Percentiles rank a stretch among this genome's conserved stretches.
Conservation (phyloP, 2,113 vertebrate species). For the Geococcyx californianus region DNA sequence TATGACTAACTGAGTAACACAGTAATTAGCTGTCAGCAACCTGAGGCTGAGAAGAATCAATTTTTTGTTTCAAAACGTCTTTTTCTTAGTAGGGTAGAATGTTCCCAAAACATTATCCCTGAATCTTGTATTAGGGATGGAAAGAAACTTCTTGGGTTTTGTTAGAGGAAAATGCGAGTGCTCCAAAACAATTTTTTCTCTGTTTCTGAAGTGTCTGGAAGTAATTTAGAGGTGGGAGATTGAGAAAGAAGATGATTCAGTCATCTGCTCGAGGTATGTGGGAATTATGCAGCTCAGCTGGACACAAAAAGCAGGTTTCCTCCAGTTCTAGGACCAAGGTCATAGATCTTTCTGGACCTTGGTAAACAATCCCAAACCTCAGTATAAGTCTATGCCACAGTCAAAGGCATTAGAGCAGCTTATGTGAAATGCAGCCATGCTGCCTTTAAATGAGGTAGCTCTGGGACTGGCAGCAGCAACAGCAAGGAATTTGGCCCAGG, state of each 20-base stretch:
- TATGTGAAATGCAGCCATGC: rapidly evolving
- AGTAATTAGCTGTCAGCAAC: background rate
- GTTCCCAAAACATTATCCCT: background rate
- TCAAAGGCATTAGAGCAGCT: background rate
- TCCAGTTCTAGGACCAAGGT: background rate
- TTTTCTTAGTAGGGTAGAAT: background rate
- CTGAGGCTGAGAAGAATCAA: background rate
- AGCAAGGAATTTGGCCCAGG: background rate
- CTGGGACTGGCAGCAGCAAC: background rate
- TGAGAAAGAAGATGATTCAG: background rate
- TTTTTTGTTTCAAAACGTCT: background rate
- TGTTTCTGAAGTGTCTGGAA: background rate
- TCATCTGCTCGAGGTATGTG: background rate
- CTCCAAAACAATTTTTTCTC: background rate
- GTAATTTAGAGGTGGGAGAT: background rate
- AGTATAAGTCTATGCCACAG: background rate
- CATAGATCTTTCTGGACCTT: background rate
- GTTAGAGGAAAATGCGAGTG: background rate
- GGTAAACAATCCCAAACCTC: background rate
- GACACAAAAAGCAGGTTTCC: background rate
- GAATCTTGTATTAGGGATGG: background rate
- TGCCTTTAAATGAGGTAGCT: background rate
- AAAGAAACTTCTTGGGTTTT: background rate
- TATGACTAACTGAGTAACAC: background rate
- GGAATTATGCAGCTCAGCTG: background rate